Evolutionary conservation across 2,888 invertebrate species (phyloP), one percentile per base, ranked within the genome.

Genomic region (Hetaerina titia): DNA sequence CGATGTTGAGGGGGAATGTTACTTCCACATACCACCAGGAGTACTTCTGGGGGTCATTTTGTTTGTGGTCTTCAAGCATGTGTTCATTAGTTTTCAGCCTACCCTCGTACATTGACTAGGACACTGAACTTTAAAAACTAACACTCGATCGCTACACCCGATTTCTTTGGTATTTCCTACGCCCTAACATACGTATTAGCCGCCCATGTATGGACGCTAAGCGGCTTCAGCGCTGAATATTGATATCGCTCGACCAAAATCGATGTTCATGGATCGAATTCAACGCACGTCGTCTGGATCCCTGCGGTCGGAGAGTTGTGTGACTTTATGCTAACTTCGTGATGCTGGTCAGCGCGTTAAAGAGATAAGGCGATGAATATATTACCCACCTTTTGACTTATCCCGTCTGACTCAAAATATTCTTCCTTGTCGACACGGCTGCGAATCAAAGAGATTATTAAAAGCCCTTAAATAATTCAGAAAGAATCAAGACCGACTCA

Each of bases 361-460:
- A 31, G 1, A 74, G 25, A 25, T 2, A 15, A 81, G 25, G 31
- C 19, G 11, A 15, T 25, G 81, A 81, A 81, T 81, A 31, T 11
- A 81, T 69, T 69, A 69, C 7, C 8, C 11, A 31, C 81, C 4
- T 8, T n/a, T 22, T 31, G 11, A 9, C 25, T 31, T 31, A 81
- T n/a, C 9, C 0, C 81, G 81, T 11, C 81, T 31, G 31, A 22
- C 81, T 19, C 15, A 25, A 22, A 81, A 15, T 9, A 81, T 81
- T 81, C 31, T 25, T 81, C 81, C 15, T 31, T 31, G 25, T 13
- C 31, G 25, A 11, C 81, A 1, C 31, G 11, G 25, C 31, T 31
- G 45, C 25, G 81, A 81, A 81, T 31, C 15, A 25, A 81, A 81
- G 81, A 31, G 81, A 81, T 81, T 81, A 81, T 81, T 81, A 81